A percentile compares a stretch with the other conserved stretches of the same genome.
Conservation (phyloP, 2,113 vertebrate genomes). For the Pantherophis guttatus region DNA sequence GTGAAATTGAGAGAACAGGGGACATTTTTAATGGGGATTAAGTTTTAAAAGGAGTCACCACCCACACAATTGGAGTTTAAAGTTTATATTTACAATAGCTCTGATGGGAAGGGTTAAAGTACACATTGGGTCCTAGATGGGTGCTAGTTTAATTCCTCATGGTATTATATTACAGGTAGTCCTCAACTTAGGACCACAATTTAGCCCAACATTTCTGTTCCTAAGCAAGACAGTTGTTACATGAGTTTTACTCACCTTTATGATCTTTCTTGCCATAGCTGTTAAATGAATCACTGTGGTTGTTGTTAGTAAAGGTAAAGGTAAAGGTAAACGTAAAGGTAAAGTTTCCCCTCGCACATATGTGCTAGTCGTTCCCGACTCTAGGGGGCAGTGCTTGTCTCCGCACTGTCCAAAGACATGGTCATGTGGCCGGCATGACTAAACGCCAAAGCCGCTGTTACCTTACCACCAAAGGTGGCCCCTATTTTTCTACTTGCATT, state of each 20-base stretch:
- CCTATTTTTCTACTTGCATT: no score
- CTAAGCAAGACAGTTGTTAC: background rate
- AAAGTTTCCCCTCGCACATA: no score
- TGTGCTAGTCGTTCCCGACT: no score
- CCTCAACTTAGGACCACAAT: background rate
- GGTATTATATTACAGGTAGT: background rate
- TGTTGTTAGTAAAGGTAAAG: no score
- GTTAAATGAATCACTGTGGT: no score
- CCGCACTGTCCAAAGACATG: no score
- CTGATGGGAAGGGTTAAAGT: background rate
- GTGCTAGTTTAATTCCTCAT: background rate
- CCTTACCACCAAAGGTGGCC: no score
- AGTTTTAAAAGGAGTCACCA: background rate
- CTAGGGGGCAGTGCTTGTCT: no score
- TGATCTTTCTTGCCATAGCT: background rate
- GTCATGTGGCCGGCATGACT: no score
- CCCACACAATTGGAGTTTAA: background rate
- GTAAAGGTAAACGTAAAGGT: no score
- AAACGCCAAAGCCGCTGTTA: no score
- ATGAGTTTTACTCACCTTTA: background rate
- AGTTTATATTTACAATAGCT: background rate
- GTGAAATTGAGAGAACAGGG: slow-evolving; percentile 30
- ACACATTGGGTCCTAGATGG: background rate
- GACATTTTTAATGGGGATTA: background rate
- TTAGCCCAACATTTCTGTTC: background rate